Evolutionary conservation across 2,113 vertebrate species (phyloP).

Genomic region (Petroica traversi): DNA sequence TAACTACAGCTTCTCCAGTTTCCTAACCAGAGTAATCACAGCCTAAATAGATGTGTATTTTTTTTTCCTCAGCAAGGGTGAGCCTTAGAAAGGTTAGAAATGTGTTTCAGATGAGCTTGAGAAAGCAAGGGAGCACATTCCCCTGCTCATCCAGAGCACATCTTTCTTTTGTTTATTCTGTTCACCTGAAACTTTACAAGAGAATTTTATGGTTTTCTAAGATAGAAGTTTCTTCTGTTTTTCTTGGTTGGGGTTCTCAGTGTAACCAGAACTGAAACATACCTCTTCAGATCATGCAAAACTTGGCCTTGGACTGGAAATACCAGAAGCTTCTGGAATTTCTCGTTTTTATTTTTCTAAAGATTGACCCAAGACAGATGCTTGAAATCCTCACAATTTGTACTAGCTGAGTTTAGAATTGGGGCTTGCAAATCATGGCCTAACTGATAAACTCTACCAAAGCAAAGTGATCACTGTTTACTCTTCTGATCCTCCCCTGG

Average conservation of each 20-base stretch:
- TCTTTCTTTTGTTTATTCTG: not conserved
- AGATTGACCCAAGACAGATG: not conserved
- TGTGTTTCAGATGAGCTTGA: not conserved
- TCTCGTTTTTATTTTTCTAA: not conserved
- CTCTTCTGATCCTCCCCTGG: rapidly evolving
- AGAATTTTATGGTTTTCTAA: not conserved
- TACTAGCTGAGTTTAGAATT: not conserved
- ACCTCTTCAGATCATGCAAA: slow-evolving; percentile 1
- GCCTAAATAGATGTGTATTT: slow-evolving; percentile 29
- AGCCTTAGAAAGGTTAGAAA: slow-evolving; percentile 1
- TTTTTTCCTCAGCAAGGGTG: slow-evolving; percentile 18
- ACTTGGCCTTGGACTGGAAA: not conserved
- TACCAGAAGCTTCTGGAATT: slow-evolving; percentile 2
- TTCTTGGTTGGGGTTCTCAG: not conserved
- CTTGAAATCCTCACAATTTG: not conserved
- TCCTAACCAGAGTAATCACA: slow-evolving; percentile 8
- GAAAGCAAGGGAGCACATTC: not conserved
- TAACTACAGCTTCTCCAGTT: slow-evolving; percentile 37
- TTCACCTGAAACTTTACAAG: slow-evolving; percentile 12
- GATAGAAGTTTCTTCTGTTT: not conserved
- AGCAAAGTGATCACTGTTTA: not conserved
- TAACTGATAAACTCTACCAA: not conserved
- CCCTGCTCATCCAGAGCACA: not conserved
- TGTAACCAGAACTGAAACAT: not conserved
- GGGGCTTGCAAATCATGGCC: not conserved